These are phyloP conservation scores for Lordiphosa stackelbergi DNA, from an alignment of 1,140 invertebrate genomes.

Conservation along the genomic window DNA sequence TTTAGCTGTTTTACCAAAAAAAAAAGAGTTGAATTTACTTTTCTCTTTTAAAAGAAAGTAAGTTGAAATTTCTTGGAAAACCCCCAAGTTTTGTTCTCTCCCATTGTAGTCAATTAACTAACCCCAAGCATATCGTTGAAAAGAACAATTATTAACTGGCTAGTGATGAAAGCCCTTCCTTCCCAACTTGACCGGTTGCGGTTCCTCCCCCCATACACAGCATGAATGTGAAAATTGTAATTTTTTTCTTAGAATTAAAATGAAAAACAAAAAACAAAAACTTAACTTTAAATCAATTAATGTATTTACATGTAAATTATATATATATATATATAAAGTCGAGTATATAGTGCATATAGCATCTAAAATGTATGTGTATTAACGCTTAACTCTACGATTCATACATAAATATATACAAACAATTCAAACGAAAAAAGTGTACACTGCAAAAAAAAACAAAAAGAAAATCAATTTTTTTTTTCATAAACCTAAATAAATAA, in stretches of 20 bases:
- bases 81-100: too few relatives aligned
- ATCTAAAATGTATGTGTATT: constrained; percentile 47
- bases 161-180: neutral
- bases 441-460: constrained; percentile 2
- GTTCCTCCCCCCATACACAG: constrained; percentile 13
- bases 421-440: neutral
- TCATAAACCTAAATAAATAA: constrained; percentile 37
- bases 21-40: too few relatives aligned
- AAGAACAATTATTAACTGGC: neutral
- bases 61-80: too few relatives aligned
- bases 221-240: constrained; percentile 55
- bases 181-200: constrained; percentile 38
- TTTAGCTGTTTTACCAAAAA: too few relatives aligned
- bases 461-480: constrained; percentile 45
- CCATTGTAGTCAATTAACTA: too few relatives aligned
- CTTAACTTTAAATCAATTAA: constrained; percentile 49
- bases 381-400: constrained; percentile 50
- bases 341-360: constrained; percentile 11
- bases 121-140: too few relatives aligned
- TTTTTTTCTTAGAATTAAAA: constrained; percentile 46
- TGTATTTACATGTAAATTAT: constrained; percentile 43
- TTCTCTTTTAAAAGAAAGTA: too few relatives aligned
- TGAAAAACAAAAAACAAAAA: constrained; percentile 37
- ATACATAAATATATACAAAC: constrained; percentile 25
- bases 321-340: constrained; percentile 29